These are phyloP conservation scores for Pristis pectinata DNA, from an alignment of 2,797 vertebrate genomes.

Conservation along the genomic window DNA sequence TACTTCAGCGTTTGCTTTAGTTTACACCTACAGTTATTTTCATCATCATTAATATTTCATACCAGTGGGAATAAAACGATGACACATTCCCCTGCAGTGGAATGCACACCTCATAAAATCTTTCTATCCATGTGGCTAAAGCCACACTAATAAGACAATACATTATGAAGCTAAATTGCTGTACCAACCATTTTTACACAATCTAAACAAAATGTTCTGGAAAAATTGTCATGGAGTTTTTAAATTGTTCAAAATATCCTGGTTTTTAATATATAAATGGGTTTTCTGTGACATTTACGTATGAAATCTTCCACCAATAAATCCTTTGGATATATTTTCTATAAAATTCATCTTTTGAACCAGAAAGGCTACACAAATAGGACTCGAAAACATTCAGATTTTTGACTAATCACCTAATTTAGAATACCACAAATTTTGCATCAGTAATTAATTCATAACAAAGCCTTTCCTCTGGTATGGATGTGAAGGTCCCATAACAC, in stretches of 20 bases:
- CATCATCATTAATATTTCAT: background rate
- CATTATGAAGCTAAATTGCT: background rate
- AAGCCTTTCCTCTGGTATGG: background rate
- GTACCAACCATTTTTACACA: background rate
- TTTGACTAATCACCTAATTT: background rate
- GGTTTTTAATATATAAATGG: background rate
- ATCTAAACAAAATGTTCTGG: background rate
- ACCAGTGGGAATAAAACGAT: conserved; percentile 1
- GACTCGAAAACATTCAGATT: background rate
- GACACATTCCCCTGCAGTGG: background rate
- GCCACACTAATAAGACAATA: background rate
- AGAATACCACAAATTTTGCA: background rate
- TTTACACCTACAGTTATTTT: background rate
- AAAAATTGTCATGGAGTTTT: background rate
- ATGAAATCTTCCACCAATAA: background rate
- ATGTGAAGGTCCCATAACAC: too few species aligned
- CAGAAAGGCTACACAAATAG: background rate
- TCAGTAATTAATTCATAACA: background rate
- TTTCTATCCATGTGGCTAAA: background rate
- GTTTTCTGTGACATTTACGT: background rate
- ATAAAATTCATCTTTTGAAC: background rate
- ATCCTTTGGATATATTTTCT: background rate
- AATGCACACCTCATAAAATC: conserved; percentile 16
- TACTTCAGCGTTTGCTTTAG: background rate
- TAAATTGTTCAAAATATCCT: background rate